Evolutionary conservation across 2,888 invertebrate genomes (phyloP).

Genomic region (Erebia ligea): DNA sequence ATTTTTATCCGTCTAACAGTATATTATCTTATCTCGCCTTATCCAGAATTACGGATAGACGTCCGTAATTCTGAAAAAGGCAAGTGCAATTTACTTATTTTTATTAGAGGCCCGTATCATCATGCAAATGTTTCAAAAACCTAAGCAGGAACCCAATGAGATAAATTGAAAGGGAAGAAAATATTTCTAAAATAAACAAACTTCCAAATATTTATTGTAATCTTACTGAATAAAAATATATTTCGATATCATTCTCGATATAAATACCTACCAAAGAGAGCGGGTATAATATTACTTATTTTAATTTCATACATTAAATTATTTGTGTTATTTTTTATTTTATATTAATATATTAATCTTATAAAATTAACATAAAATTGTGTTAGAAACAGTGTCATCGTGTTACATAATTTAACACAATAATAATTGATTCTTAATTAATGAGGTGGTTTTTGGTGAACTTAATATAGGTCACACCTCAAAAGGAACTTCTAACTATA

Average conservation of each 20-base stretch:
- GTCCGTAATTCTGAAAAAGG: conserved; percentile 22
- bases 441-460: no score
- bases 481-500: conserved; percentile 1
- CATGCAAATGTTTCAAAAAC: conserved; percentile 37
- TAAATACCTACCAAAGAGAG: not conserved
- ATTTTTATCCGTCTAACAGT: no score
- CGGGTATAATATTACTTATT: not conserved
- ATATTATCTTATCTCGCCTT: no score
- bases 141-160: conserved; percentile 35
- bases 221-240: not conserved
- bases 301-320: no score
- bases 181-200: not conserved
- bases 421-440: no score
- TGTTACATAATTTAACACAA: no score
- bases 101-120: conserved; percentile 35
- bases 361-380: no score
- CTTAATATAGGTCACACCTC: conserved; percentile 4
- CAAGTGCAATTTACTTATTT: conserved; percentile 36
- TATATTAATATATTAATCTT: no score
- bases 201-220: not conserved
- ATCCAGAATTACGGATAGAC: conserved; percentile 21
- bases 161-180: conserved; percentile 28
- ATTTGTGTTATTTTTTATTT: no score
- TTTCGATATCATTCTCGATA: not conserved
- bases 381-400: no score